A percentile compares a stretch with the other conserved stretches of the same genome.
These are phyloP conservation scores for Xestia rhomboidea DNA, from an alignment of 2,888 invertebrate genomes.

Conservation along the genomic window DNA sequence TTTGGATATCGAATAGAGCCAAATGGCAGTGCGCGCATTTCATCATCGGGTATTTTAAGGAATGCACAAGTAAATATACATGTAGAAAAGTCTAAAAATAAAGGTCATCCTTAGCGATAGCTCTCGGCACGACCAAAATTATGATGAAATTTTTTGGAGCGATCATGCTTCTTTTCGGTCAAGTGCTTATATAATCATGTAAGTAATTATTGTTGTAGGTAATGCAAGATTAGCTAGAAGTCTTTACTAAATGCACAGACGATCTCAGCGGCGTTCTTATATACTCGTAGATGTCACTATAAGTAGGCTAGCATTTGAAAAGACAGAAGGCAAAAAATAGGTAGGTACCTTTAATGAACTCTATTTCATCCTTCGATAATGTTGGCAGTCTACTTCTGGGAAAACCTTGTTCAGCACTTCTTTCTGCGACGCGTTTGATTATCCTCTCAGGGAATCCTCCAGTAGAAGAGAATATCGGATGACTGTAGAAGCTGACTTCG, in stretches of 20 bases:
- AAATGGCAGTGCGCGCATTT: not conserved
- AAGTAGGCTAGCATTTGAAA: not conserved
- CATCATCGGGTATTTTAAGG: not conserved
- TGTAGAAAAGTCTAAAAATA: not conserved
- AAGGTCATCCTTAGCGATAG: not conserved
- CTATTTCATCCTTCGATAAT: conserved; percentile 83
- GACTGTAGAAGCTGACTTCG: conserved; percentile 82
- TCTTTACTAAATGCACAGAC: not conserved
- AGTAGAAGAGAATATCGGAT: conserved; percentile 84
- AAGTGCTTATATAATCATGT: not conserved
- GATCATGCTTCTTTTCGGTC: not conserved
- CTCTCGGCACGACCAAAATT: not conserved
- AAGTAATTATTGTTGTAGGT: not conserved
- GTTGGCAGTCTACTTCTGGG: conserved; percentile 85
- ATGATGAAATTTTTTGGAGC: not conserved
- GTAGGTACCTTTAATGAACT: conserved; percentile 77
- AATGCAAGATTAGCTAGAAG: not conserved
- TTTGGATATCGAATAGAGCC: not conserved
- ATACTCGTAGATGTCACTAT: too few species aligned
- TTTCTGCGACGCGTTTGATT: conserved; percentile 81
- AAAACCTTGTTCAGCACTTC: conserved; percentile 86
- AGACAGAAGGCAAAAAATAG: not conserved
- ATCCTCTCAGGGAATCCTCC: conserved; percentile 89
- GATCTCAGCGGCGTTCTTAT: not conserved
- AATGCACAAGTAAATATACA: too few species aligned